Percentiles rank a stretch among this genome's conserved stretches.
phyloP scores from a whole-genome alignment of 2,113 vertebrate species.

The Noturus placidus region DNA sequence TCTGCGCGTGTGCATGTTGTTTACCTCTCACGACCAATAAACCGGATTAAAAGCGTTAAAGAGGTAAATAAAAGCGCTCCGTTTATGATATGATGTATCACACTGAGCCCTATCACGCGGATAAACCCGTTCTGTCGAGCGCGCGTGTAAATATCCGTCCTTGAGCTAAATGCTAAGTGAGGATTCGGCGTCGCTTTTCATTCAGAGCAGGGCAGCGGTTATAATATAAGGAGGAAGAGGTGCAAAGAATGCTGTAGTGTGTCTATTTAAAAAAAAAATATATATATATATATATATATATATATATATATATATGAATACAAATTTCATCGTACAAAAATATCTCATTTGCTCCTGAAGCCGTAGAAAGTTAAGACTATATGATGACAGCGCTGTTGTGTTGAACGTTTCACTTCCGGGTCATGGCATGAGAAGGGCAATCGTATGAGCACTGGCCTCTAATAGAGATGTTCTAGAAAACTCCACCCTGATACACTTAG shows the following conservation, averaged over 20 bases:
- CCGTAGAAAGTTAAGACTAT: fast-evolving
- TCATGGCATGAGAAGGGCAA: not conserved
- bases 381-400: not conserved
- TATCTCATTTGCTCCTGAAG: not conserved
- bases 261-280: too few relatives aligned
- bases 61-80: not conserved
- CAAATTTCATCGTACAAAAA: not conserved
- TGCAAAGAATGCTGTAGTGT: not conserved
- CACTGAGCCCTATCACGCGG: too few relatives aligned
- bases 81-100: not conserved
- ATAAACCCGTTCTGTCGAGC: not conserved
- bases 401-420: not conserved
- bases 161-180: not conserved
- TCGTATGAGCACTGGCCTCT: not conserved
- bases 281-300: too few relatives aligned
- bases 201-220: not conserved
- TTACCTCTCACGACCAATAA: not conserved
- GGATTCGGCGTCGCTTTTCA: not conserved
- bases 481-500: not conserved
- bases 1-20: not conserved
- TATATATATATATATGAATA: too few relatives aligned
- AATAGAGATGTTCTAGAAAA: not conserved
- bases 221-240: not conserved
- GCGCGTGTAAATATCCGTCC: not conserved
- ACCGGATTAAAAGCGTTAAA: not conserved